Evolutionary conservation across 2,888 invertebrate genomes (phyloP), one percentile per base, ranked within the genome.

Genomic region (Malthinus flaveolus): DNA sequence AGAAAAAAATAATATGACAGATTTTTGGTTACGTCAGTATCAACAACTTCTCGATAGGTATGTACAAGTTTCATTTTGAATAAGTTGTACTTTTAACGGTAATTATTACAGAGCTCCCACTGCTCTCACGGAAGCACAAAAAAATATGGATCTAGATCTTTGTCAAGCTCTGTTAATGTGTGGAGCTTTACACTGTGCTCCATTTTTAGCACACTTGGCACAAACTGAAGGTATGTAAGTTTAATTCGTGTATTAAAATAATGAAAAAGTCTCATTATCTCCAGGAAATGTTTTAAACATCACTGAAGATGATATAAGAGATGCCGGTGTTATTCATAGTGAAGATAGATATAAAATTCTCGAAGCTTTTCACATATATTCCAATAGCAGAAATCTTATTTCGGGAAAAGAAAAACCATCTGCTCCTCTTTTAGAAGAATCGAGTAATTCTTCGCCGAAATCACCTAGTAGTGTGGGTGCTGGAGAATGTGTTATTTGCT

Each of bases 401-500:
- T 35, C 67, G 7, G 56, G 66, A 35, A 7, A 65, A 13, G 65
- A 68, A 36, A 72, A 71, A 63, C 71, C 73, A 32, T 76, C 73
- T 59, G 75, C 74, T 44, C 75, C 78, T 7, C 68, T 70, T 32
- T 13, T 46, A 7, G 59, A 64, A 23, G 63, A 66, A 55, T 23
- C 5, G 5, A 5, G 23, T 23, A 23, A 5, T 23, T 23, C 23
- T 23, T 23, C 23, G 5, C 23, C 2, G 5, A 23, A 23, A 23
- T 23, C 23, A 23, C 23, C 23, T 3, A 23, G 23, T 23, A 23
- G 3, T 23, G 68, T 75, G 35, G 74, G 74, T 42, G 80, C 80
- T 61, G 81, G 85, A 7, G 93, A 94, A 79, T 94, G 94, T 81
- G 90, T 92, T 34, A 83, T 94, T 68, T 94, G 93, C 75, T 85